phyloP scores from a whole-genome alignment of 1,140 invertebrate genomes.

The Drosophila grimshawi region DNA sequence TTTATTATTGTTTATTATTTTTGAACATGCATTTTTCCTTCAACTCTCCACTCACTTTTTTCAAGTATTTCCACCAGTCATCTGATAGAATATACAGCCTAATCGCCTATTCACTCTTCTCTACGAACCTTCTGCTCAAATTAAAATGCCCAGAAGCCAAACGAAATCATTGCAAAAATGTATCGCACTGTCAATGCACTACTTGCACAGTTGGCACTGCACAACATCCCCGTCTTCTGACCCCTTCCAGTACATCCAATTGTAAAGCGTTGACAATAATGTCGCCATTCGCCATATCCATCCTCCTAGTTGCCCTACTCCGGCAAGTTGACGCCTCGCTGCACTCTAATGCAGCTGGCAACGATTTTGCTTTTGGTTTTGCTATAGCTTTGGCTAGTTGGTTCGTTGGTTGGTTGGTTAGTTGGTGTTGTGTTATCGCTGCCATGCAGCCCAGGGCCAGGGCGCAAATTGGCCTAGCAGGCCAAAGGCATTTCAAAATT shows the following conservation, averaged over 20 bases:
- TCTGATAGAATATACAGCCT: background rate
- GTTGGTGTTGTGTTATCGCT: constrained; percentile 57
- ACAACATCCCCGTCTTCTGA: background rate
- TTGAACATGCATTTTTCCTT: background rate
- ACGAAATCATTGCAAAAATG: constrained; percentile 58
- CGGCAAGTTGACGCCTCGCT: constrained; percentile 46
- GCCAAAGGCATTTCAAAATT: constrained; percentile 71
- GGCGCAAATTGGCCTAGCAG: constrained; percentile 71
- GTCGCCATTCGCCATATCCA: constrained; percentile 17
- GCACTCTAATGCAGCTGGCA: constrained; percentile 58
- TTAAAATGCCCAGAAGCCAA: constrained; percentile 44
- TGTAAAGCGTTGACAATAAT: constrained; percentile 46
- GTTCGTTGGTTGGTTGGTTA: background rate
- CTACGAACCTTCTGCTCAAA: constrained; percentile 11
- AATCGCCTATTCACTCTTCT: constrained; percentile 9
- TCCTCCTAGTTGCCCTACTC: background rate
- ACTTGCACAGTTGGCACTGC: background rate
- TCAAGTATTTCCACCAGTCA: constrained; percentile 5
- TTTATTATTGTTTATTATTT: too few species aligned
- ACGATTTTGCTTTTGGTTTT: constrained; percentile 33
- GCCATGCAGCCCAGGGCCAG: constrained; percentile 58
- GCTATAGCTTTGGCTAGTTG: constrained; percentile 13
- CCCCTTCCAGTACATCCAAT: background rate
- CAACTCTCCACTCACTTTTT: background rate
- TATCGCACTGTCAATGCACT: constrained; percentile 33